Conservation (phyloP, 2,113 vertebrate species). For the Camelus bactrianus region DNA sequence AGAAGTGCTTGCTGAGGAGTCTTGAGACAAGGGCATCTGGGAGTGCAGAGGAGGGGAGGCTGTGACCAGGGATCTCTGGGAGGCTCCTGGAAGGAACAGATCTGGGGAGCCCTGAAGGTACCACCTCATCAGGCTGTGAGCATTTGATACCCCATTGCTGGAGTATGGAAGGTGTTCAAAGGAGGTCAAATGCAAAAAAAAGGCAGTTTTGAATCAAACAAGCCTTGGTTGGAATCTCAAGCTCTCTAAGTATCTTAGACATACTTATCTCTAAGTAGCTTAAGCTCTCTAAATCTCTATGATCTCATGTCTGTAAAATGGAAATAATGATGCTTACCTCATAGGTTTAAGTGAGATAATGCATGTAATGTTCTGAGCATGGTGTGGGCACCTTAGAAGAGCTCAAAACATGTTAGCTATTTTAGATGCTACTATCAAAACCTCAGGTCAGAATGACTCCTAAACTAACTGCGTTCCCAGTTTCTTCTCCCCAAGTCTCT, state of each 20-base stretch:
- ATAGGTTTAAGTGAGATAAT: conserved; percentile 15
- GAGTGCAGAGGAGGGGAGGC: background rate
- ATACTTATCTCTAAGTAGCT: background rate
- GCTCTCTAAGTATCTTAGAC: background rate
- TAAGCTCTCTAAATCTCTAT: background rate
- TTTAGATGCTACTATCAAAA: background rate
- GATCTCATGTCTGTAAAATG: background rate
- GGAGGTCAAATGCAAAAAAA: background rate
- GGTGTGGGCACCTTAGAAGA: background rate
- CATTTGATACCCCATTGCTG: background rate
- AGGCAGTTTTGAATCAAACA: background rate
- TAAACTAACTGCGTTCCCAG: background rate
- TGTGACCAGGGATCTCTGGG: background rate
- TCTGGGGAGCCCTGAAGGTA: background rate
- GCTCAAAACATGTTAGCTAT: background rate
- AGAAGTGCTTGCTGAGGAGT: background rate
- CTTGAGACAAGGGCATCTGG: background rate
- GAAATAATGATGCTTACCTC: background rate
- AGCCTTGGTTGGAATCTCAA: background rate
- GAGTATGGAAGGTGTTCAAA: background rate
- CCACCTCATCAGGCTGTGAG: background rate
- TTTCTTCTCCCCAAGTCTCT: background rate
- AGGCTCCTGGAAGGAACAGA: background rate
- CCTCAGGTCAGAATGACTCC: background rate
- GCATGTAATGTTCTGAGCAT: background rate